These are phyloP conservation scores for Hermodice carunculata DNA, from an alignment of 2,888 invertebrate species.

Conservation along the genomic window DNA sequence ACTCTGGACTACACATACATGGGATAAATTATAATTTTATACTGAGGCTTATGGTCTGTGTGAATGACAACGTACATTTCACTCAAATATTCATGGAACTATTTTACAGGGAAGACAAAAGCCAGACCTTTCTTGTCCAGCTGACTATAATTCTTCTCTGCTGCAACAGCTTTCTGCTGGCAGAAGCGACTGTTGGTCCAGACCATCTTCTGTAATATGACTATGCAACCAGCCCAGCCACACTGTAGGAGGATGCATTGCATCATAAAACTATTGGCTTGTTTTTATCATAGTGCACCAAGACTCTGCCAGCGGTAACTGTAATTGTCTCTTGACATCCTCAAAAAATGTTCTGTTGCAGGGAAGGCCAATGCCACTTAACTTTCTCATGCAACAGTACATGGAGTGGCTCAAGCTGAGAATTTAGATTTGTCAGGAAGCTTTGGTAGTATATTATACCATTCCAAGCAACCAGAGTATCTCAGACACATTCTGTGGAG, in stretches of 20 bases:
- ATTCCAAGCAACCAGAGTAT: background rate
- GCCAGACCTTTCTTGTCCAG: constrained; percentile 29
- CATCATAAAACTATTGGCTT: constrained; percentile 1
- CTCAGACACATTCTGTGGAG: background rate
- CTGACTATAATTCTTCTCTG: constrained; percentile 60
- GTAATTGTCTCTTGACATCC: background rate
- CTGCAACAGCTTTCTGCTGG: constrained; percentile 65
- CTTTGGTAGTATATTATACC: background rate
- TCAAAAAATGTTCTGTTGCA: background rate
- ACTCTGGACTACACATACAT: too few species aligned
- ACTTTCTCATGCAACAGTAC: background rate
- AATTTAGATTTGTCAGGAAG: background rate
- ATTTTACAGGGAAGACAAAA: constrained; percentile 1
- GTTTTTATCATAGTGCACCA: constrained; percentile 13
- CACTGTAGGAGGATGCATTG: background rate
- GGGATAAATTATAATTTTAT: too few species aligned
- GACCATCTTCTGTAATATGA: background rate
- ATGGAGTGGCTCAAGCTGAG: background rate
- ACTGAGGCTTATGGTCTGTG: constrained; percentile 9
- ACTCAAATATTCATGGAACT: constrained; percentile 7
- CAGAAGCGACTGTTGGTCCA: background rate
- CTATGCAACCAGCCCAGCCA: constrained; percentile 2
- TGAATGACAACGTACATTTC: constrained; percentile 2
- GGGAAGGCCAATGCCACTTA: background rate
- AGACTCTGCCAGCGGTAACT: background rate